Percentiles rank a stretch among this genome's conserved stretches.
Conservation (phyloP, 2,113 vertebrate genomes). For the crab-eating macaque (Macaca fascicularis) region T2T-MFA8v1.1 NC_088389.1:78289001-78289500, state of each 20-base stretch:
- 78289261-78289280: conserved; percentile 33
- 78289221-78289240: background rate
- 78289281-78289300: conserved; percentile 14
- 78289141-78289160: background rate
- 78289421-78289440: background rate
- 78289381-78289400: background rate
- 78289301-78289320: conserved; percentile 15
- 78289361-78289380: background rate
- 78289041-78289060: background rate
- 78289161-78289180: background rate
- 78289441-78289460: background rate
- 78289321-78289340: conserved; percentile 31
- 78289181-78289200: conserved; percentile 29
- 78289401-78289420: conserved; percentile 5
- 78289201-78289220: conserved; percentile 4
- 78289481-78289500: background rate
- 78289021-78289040: conserved; percentile 21
- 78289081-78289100: background rate
- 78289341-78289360: background rate
- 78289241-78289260: background rate
- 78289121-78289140: conserved; percentile 19
- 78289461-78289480: background rate
- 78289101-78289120: background rate
- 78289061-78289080: conserved; percentile 35
- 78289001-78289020: background rate